Base-by-base conservation (phyloP, 2,113 vertebrate species). In the Smithornis capensis region DNA sequence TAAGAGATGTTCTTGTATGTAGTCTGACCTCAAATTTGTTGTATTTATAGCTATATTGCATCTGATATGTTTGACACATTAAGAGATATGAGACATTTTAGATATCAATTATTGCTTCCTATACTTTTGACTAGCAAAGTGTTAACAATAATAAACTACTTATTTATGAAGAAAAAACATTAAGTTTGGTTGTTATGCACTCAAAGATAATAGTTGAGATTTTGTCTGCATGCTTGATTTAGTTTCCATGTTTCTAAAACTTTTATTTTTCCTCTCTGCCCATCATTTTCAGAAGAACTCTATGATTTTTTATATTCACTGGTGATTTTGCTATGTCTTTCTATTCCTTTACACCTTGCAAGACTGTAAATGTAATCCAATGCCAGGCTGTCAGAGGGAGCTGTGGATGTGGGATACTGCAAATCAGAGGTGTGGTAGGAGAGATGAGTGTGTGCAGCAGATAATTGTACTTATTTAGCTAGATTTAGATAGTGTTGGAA, bases 391-490 rank as follows among this genome's bases (percentile, higher is more conserved):
- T 96, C 90, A 55, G 94, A 95, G 69, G 64, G 89, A 96, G 78
- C 65, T 83, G 29, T n/a, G 95, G 87, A 97, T 97, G 92, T 96
- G 80, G 95, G 87, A 96, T 96, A 52, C 96, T 95, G 95, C 75
- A 96, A 97, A 97, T 97, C 97, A 97, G 96, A 98, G 95, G 96
- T 98, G 97, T 97, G 89, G 94, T 94, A 85, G 49, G 78, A 91
- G 67, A 96, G 90, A 96, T 21, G 94, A 98, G 90, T 98, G 95
- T 96, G 92, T 94, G 65, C 84, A 97, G 63, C 88, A 98, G 97
- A 98, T 98, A 98, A 98, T 96, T 96, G 88, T 98, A 98, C 97
- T 97, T 98, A 97, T 98, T 98, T 98, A 98, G 92, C 92, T 97
- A 97, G 96, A 97, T 97, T 98, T 98, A 98, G 98, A 98, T 98